Base-by-base conservation (phyloP, 2,888 invertebrate species). In the Drosophila ustulata region DNA sequence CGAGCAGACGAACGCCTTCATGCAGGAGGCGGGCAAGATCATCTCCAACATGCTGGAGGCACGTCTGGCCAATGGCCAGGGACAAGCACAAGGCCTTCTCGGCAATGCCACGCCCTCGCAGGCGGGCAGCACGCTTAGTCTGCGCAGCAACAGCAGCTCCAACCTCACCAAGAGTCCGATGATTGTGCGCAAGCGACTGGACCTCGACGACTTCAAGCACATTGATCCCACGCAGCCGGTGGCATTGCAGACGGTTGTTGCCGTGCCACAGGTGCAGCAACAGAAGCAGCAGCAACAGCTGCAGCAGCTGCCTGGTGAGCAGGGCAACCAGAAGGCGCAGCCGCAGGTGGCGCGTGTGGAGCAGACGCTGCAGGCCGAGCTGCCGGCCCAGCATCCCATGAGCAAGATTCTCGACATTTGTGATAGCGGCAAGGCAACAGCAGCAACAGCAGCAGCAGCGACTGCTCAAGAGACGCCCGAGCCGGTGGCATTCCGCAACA, bases 41-140 rank as follows among this genome's bases (percentile, higher is more conserved):
- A 90, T 92, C 11, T 91, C 92, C n/a, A 91, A 81, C 53, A 92
- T 92, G 92, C 63, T 92, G 59, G 92, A 92, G 67, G 90, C 91
- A 0, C 89, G 92, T 11, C 51, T 92, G 53, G 88, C 79, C 18
- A 41, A 41, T 9, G 39, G 37, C n/a, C 70, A 57, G 49, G 75
- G 18, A 18, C 18, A 18, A 18, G 18, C 18, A 1, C 18, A 18
- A 18, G 18, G 18, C 18, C 18, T 18, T 2, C 18, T 18, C 2
- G 18, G 73, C 28, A 81, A 70, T 50, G 79, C 65, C 3, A 63
- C 80, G 4, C 80, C 78, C 25, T 80, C 90, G 0, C 82, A 83
- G 7, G 87, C 80, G 0, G 82, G 82, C 49, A 91, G 90, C 72
- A 67, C 78, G 0, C 37, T 87, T 4, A 91, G 89, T 52, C 68